Evolutionary conservation across 92 coral and sea anemone genomes (phyloP), one percentile per base, ranked within the genome.

Genomic region (Heteractis magnifica): DNA sequence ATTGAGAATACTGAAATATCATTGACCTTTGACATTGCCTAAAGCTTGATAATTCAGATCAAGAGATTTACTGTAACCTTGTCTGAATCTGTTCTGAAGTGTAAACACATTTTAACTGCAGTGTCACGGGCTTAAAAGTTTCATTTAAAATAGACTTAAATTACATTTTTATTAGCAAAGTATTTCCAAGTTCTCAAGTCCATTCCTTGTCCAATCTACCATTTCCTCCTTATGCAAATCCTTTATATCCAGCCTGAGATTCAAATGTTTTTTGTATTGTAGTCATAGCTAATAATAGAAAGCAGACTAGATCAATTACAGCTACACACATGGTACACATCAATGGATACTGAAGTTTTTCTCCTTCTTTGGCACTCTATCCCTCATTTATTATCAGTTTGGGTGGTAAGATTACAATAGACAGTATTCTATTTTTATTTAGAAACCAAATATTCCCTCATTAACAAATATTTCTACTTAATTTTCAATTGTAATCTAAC

Each of bases 291-390:
- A 75, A 49, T 52, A 75, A 49, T 49, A 49, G 78, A 34, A n/a
- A 10, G 12, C 34, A 65, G 72, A 65, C 72, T 65, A 65, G 49
- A 68, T 13, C 73, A 68, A 41, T 68, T 68, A 68, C 11, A 48
- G 70, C 70, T 34, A 62, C 70, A 62, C 26, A 16, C 10, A 68
- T 21, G 49, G 49, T 5, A 26, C 26, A 20, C 48, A 23, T 68
- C 73, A 68, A 87, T 92, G 95, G 95, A 92, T 60, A 87, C 86
- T 51, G 91, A 89, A 50, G 80, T 88, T 44, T 92, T 90, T 79
- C 56, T 87, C 70, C 80, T 92, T 77, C 87, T 90, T 56, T 89
- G 87, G 77, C 82, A 82, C 4, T 85, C 89, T 21, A 81, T 86
- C 73, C 95, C 93, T 65, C 85, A 82, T 85, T 79, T 85, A 16